Evolutionary conservation across 1,140 invertebrate genomes (phyloP), one percentile per base, ranked within the genome.

Genomic region (Thalassaphorura encarpata): DNA sequence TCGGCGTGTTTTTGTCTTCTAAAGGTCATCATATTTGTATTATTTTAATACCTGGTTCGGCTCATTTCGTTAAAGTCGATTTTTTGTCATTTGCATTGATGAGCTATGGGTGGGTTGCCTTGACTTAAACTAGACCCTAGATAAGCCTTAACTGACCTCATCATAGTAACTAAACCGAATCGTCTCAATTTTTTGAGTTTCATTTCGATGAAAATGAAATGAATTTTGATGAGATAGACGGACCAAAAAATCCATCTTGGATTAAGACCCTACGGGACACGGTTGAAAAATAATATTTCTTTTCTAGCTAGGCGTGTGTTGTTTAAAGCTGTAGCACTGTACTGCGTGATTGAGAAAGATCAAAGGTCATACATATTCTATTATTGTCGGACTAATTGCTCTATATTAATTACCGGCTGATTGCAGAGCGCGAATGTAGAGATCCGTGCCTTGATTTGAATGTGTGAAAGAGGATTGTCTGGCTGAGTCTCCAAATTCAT

Each of bases 271-370:
- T 36, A 69, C 69, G 89, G 88, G 5, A 91, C 87, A 5, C 89
- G 75, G 72, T 92, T 92, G 73, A 90, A 92, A 71, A 91, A 87
- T 2, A 92, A 69, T 15, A 88, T 76, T 46, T 88, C 77, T 8
- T 80, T 77, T 51, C 78, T 78, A 3, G 87, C 80, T 40, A 79
- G 75, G 23, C 77, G 77, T 1, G 87, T 89, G 66, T 89, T 89
- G 71, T 91, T 91, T 23, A 90, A 69, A 45, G 78, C 75, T 63
- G 75, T 73, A 0, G 82, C 74, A 59, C 84, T 77, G 24, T 83
- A 71, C 21, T 74, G 62, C 11, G 54, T 21, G 53, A 39, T 48
- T 27, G 18, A 55, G 2, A 56, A 36, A n/a, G n/a, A 36, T 36
- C n/a, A 11, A n/a, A n/a, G n/a, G n/a, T n/a, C n/a, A n/a, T n/a